Base-by-base conservation (phyloP, 1,140 invertebrate genomes). In the Tribolium madens region DNA sequence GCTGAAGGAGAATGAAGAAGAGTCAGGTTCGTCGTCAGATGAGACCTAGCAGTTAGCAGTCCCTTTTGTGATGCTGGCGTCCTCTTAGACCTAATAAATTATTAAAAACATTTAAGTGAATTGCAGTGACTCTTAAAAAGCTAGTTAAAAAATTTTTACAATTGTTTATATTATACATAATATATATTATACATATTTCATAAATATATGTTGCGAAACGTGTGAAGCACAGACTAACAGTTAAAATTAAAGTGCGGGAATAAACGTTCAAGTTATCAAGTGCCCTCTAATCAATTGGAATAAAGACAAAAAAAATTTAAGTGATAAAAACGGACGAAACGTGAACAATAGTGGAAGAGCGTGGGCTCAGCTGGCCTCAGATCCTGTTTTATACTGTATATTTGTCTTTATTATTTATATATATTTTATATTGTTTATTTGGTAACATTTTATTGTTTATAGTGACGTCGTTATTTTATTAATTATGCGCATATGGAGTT, bases 131-230 rank as follows among this genome's bases (percentile, higher is more conserved):
- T 78, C 77, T 53, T 76, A 73, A 74, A 71, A 71, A 74, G 26
- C 33, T 31, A 71, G 53, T 71, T 82, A 80, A 79, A n/a, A 72
- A 81, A 80, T 82, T 82, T 82, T 79, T 81, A 81, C 78, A 79
- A 77, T 81, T 82, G 79, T 82, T 81, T 82, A 82, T 82, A 81
- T 81, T 81, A 82, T 82, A 82, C 72, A 80, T 70, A 78, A 79
- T 73, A 79, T 76, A 80, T 78, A 60, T 78, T 77, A 81, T 79
- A 78, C 76, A 77, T 77, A 31, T 36, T 64, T 57, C 15, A 77
- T 73, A 74, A 72, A 72, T 64, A 33, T 64, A 64, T 64, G 57
- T 64, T 64, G 26, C 57, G 57, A 64, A 64, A 64, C 26, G 57
- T 64, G 57, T 64, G 57, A 64, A 64, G 57, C 57, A 64, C 57